Percentiles rank a stretch among this genome's conserved stretches.
phyloP scores from a whole-genome alignment of 1,140 invertebrate genomes.

The Oreohelix idahoensis region DNA sequence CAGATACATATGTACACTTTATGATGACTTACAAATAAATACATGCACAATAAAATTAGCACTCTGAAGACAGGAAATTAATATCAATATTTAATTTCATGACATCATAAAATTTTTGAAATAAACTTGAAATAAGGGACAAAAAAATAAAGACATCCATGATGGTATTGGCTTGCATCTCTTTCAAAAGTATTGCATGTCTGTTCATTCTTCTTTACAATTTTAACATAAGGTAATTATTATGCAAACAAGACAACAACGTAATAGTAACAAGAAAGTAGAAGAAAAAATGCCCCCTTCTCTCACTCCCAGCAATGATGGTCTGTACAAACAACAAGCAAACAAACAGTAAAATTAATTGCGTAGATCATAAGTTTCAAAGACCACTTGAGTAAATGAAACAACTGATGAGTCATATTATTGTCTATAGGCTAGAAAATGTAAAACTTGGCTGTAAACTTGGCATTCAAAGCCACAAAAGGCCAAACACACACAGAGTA shows the following conservation, averaged over 20 bases:
- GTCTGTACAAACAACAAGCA: constrained; percentile 4
- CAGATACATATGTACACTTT: too few species aligned
- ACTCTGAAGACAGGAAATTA: background rate
- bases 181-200: constrained; percentile 34
- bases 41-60: background rate
- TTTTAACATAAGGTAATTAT: background rate
- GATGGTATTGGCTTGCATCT: constrained; percentile 33
- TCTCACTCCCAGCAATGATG: background rate
- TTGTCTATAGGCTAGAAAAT: background rate
- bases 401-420: constrained; percentile 2
- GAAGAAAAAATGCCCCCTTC: background rate
- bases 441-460: background rate
- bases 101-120: constrained; percentile 17
- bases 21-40: too few species aligned
- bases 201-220: constrained; percentile 7
- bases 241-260: constrained; percentile 23
- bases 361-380: constrained; percentile 14
- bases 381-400: constrained; percentile 17
- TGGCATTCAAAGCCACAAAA: background rate
- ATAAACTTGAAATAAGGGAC: background rate
- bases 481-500: background rate
- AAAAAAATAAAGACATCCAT: constrained; percentile 16
- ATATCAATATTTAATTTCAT: constrained; percentile 20
- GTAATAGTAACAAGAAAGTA: background rate
- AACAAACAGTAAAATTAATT: background rate